phyloP scores from a whole-genome alignment of 2,888 invertebrate genomes.

The Pseudococcus jackbeardsleyi region DNA sequence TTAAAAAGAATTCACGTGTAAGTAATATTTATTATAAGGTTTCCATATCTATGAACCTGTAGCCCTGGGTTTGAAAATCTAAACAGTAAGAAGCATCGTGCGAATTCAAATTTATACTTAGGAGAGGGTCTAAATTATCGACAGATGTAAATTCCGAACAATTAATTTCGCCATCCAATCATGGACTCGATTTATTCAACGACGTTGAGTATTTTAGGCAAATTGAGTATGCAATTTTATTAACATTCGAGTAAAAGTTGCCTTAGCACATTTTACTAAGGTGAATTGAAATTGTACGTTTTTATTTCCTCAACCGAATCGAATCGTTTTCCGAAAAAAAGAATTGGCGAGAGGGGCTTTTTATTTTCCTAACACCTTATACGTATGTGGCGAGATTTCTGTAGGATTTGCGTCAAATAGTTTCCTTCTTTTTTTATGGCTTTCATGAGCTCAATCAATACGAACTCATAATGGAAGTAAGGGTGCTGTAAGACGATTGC shows the following conservation, averaged over 20 bases:
- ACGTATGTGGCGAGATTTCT: slow-evolving; percentile 34
- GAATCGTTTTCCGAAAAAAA: neutral
- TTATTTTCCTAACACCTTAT: neutral
- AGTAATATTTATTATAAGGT: slow-evolving; percentile 42
- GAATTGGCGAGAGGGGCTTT: neutral
- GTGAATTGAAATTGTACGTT: slow-evolving; percentile 2
- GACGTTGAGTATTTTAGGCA: slow-evolving; percentile 36
- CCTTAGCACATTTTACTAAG: neutral
- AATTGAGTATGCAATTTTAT: slow-evolving; percentile 45
- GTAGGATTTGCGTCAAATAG: slow-evolving; percentile 22
- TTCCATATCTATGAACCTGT: neutral
- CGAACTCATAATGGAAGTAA: neutral
- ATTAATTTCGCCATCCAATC: neutral
- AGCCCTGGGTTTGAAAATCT: neutral
- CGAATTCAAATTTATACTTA: neutral
- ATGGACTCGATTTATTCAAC: neutral
- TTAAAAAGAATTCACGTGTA: slow-evolving; percentile 63
- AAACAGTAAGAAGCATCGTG: neutral
- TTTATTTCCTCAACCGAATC: neutral
- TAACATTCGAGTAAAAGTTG: slow-evolving; percentile 1
- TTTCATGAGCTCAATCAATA: slow-evolving; percentile 31
- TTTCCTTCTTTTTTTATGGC: slow-evolving; percentile 18
- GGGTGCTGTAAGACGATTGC: neutral
- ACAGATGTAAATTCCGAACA: neutral
- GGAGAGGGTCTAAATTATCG: neutral